phyloP scores from a whole-genome alignment of 2,113 vertebrate species.

The Hyperoodon ampullatus region DNA sequence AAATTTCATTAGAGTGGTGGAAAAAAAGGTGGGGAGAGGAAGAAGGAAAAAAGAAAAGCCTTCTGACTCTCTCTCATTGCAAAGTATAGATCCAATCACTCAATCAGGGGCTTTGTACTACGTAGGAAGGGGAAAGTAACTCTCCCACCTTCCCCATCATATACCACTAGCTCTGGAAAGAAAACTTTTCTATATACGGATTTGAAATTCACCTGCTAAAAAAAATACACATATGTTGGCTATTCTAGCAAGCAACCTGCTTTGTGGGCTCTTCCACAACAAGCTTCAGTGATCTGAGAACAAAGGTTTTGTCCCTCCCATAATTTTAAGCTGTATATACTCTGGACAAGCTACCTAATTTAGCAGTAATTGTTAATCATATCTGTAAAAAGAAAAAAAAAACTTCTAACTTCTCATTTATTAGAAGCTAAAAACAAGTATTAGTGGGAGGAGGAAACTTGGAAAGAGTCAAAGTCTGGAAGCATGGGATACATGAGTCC shows the following conservation, averaged over 20 bases:
- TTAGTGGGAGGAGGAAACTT: background rate
- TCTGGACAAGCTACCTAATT: background rate
- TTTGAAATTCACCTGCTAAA: constrained; percentile 86
- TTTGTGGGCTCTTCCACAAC: background rate
- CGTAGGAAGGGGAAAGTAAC: constrained; percentile 62
- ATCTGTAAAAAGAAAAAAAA: background rate
- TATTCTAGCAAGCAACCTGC: constrained; percentile 47
- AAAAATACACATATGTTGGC: background rate
- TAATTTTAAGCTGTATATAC: background rate
- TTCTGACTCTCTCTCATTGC: constrained; percentile 66
- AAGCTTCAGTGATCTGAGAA: background rate
- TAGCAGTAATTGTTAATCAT: background rate
- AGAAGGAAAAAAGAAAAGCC: constrained; percentile 61
- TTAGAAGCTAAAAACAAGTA: background rate
- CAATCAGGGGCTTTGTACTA: constrained; percentile 76
- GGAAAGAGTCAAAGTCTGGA: background rate
- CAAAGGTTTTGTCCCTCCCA: background rate
- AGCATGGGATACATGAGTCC: background rate
- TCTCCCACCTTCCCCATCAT: background rate
- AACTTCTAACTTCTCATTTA: background rate
- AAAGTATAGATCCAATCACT: constrained; percentile 78
- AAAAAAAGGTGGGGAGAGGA: constrained; percentile 77
- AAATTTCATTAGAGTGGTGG: constrained; percentile 93
- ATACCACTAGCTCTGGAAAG: constrained; percentile 54
- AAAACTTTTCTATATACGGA: constrained; percentile 78